Conservation (phyloP, 1,140 invertebrate species). For the Bombus balteatus region DNA sequence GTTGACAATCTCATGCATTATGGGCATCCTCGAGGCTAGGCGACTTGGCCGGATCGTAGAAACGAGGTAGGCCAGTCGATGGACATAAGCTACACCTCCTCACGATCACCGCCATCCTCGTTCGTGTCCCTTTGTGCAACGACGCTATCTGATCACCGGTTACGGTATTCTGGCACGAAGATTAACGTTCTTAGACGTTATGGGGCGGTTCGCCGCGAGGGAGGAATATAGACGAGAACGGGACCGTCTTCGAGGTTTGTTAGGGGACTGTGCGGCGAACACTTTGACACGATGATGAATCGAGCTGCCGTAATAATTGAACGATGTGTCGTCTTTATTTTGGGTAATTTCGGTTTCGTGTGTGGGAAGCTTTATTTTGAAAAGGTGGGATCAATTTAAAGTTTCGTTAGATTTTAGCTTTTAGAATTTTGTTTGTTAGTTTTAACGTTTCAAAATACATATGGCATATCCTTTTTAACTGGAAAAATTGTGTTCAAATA, state of each 20-base stretch:
- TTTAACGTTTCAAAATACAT: too few relatives aligned
- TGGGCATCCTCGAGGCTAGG: conserved; percentile 34
- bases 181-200: conserved; percentile 32
- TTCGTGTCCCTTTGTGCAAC: not conserved
- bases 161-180: conserved; percentile 11
- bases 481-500: too few relatives aligned
- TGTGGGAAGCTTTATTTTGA: too few relatives aligned
- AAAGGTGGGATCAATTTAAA: too few relatives aligned
- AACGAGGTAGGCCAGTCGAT: conserved; percentile 12
- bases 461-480: too few relatives aligned
- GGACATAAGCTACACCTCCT: not conserved
- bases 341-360: not conserved
- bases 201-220: not conserved
- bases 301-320: not conserved
- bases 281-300: not conserved
- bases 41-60: conserved; percentile 5
- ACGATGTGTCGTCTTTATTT: not conserved
- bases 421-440: too few relatives aligned
- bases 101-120: not conserved
- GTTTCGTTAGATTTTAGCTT: too few relatives aligned
- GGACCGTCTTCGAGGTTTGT: not conserved
- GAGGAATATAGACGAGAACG: conserved; percentile 19
- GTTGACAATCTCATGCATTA: conserved; percentile 63
- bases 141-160: conserved; percentile 12
- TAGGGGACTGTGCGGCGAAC: not conserved